Percentiles rank a stretch among this genome's conserved stretches.
phyloP scores from a whole-genome alignment of 2,113 vertebrate genomes.

The Oophaga pumilio region DNA sequence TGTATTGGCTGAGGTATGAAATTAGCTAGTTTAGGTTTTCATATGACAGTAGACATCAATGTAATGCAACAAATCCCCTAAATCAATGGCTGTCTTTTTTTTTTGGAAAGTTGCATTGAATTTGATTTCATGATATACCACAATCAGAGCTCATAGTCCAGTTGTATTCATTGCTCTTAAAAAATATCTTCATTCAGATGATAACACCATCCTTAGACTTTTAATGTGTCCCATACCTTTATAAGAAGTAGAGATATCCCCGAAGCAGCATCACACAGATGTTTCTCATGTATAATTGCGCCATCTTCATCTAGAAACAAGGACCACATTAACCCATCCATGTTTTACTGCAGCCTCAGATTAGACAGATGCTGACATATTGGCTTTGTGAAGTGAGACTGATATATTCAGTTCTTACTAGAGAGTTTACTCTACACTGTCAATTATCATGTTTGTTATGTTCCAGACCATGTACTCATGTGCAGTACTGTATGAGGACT shows the following conservation, averaged over 20 bases:
- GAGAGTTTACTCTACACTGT: not conserved
- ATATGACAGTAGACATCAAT: no score
- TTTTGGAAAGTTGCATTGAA: not conserved
- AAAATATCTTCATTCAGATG: not conserved
- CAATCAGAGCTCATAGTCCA: not conserved
- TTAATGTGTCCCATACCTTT: not conserved
- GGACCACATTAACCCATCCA: not conserved
- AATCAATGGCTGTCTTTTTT: not conserved
- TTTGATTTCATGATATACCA: not conserved
- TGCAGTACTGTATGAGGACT: not conserved
- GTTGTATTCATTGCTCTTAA: not conserved
- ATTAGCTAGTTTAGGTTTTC: no score
- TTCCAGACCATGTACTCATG: not conserved
- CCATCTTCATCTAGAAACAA: not conserved
- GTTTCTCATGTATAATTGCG: conserved; percentile 34
- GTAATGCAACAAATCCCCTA: no score
- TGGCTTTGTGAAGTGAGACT: not conserved
- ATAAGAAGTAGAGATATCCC: conserved; percentile 13
- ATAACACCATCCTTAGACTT: not conserved
- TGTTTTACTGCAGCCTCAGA: not conserved
- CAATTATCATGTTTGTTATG: not conserved
- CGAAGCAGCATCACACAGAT: conserved; percentile 18
- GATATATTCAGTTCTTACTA: not conserved
- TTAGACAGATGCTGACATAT: not conserved
- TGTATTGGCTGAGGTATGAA: no score